phyloP scores from a whole-genome alignment of 1,140 invertebrate species.

The Platyscapa corneri region DNA sequence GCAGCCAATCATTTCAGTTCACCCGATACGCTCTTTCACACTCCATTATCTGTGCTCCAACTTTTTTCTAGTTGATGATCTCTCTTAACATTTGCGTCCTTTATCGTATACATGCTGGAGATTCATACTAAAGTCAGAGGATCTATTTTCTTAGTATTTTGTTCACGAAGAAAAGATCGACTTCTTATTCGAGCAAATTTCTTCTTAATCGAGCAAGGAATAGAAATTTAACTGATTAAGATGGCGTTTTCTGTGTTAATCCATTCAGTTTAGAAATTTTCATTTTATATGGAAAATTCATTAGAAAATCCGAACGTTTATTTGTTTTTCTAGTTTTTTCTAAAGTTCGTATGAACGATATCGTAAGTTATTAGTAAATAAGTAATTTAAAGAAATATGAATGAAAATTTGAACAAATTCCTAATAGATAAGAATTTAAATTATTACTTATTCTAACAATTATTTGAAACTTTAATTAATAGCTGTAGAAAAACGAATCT shows the following conservation, averaged over 20 bases:
- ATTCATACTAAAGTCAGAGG: slow-evolving; percentile 5
- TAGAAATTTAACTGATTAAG: neutral
- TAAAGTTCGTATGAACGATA: too few species aligned
- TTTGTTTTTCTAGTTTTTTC: neutral
- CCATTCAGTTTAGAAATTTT: neutral
- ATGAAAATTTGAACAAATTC: too few species aligned
- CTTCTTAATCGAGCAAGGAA: neutral
- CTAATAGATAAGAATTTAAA: too few species aligned
- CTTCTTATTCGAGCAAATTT: neutral
- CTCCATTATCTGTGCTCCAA: slow-evolving; percentile 47
- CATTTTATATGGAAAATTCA: neutral
- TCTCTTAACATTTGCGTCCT: neutral
- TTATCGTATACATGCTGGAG: slow-evolving; percentile 1
- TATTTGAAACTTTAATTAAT: too few species aligned
- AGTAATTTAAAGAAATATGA: too few species aligned
- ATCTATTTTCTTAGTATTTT: neutral
- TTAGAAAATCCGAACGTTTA: neutral
- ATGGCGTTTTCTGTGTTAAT: neutral
- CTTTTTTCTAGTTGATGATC: neutral
- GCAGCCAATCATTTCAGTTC: slow-evolving; percentile 33
- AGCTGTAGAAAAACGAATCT: too few species aligned
- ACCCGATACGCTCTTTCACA: slow-evolving; percentile 51
- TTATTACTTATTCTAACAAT: too few species aligned
- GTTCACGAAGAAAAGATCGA: neutral
- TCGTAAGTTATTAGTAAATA: too few species aligned